Evolutionary conservation across 2,888 invertebrate genomes (phyloP), one percentile per base, ranked within the genome.

Genomic region (Pasiphila rectangulata): DNA sequence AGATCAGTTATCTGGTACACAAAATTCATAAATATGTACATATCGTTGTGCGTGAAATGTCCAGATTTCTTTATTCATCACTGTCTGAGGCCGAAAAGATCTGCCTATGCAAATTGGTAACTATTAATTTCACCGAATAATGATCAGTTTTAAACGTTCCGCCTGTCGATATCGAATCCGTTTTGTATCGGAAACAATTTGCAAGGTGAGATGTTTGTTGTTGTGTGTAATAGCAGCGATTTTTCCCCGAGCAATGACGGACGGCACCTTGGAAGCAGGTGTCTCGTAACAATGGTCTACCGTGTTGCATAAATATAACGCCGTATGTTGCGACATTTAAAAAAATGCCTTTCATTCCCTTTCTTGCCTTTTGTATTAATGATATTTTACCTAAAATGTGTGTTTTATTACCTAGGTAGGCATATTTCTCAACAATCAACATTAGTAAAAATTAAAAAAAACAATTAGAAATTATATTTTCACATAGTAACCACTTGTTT

Each of bases 151-250:
- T 4, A 12, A 12, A 12, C 25, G 17, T 32, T 32, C 27, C 34
- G 23, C 12, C 1, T 27, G 45, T 37, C 29, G 13, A 9, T 38
- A 34, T 27, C 12, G 24, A 40, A 20, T 24, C 37, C 41, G 37
- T 21, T 9, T 16, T 35, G 47, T 54, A 66, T 72, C 75, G 78
- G 80, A 83, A 82, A 80, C 75, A 81, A 82, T 85, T 82, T 82
- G 82, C 81, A 83, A 83, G 83, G 73, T 84, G 83, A 75, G 71
- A 71, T 72, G 64, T 68, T 40, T 46, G 37, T 20, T 32, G 49
- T n/a, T n/a, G n/a, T n/a, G n/a, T n/a, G n/a, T 64, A 74, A 69
- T 67, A 55, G 55, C 64, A 47, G 59, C 71, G 71, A 74, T 74
- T 75, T 76, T 75, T 69, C 71, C 54, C 66, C 50, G 52, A 40